Evolutionary conservation across 2,113 vertebrate genomes (phyloP).

Genomic region (Triplophysa tibetana): DNA sequence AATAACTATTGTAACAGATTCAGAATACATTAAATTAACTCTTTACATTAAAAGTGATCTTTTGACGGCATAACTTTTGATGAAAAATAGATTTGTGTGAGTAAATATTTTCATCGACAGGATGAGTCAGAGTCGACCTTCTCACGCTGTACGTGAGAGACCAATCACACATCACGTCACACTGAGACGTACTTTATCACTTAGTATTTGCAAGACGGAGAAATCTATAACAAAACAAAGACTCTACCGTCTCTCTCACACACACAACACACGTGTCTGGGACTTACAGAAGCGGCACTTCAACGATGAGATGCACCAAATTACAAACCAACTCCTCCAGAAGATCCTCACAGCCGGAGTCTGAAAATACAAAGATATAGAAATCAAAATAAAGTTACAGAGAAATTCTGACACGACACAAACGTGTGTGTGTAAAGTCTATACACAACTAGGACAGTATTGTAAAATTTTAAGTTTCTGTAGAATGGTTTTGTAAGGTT

Average conservation of each 20-base stretch:
- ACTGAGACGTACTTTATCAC: slow-evolving; percentile 21
- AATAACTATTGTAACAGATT: background rate
- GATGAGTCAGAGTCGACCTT: slow-evolving; percentile 50
- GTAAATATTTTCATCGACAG: background rate
- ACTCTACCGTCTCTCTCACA: background rate
- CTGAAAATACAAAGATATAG: slow-evolving; percentile 58
- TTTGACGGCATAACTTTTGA: background rate
- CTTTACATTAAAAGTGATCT: background rate
- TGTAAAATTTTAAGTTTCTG: background rate
- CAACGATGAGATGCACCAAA: slow-evolving; percentile 92
- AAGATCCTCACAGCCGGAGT: slow-evolving; percentile 82
- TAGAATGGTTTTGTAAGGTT: background rate
- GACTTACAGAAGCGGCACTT: slow-evolving; percentile 95
- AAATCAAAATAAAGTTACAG: background rate
- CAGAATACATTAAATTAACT: background rate
- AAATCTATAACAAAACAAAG: slow-evolving; percentile 1
- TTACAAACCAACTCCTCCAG: slow-evolving; percentile 91
- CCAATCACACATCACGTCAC: slow-evolving; percentile 6
- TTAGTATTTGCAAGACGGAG: background rate
- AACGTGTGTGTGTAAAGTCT: background rate
- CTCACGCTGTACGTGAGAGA: slow-evolving; percentile 25
- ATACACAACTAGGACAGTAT: too few relatives aligned
- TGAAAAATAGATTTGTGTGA: background rate
- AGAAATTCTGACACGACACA: too few relatives aligned
- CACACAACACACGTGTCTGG: background rate